phyloP scores from a whole-genome alignment of 2,113 vertebrate genomes.

The Rhabdornis inornatus region DNA sequence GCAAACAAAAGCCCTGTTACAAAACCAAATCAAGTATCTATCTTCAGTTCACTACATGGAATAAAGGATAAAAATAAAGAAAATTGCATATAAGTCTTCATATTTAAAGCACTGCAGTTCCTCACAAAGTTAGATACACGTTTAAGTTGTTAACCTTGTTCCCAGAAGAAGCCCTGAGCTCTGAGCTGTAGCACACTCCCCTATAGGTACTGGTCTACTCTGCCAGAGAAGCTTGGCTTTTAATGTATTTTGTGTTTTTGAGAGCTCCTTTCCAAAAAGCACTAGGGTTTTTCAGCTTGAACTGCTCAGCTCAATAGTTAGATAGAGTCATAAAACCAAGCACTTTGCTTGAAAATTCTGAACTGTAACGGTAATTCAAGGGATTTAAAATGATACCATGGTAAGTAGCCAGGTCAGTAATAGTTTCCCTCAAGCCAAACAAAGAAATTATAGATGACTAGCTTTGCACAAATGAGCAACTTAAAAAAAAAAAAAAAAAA shows the following conservation, averaged over 20 bases:
- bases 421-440: background rate
- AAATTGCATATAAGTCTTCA: background rate
- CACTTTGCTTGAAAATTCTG: background rate
- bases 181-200: background rate
- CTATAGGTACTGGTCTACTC: background rate
- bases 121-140: fast-evolving
- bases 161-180: background rate
- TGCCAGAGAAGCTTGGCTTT: background rate
- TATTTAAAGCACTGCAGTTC: background rate
- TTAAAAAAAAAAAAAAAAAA: background rate
- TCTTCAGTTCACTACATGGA: background rate
- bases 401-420: conserved; percentile 26
- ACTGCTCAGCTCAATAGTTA: background rate
- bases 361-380: background rate
- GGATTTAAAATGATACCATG: background rate
- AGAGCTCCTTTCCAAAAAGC: background rate
- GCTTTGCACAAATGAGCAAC: background rate
- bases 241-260: background rate
- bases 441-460: background rate
- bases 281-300: conserved; percentile 27
- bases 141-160: background rate
- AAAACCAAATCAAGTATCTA: background rate
- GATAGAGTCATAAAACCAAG: background rate
- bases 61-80: background rate
- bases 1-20: background rate